Base-by-base conservation (phyloP, 2,113 vertebrate species). In the Hepsetus odoe region DNA sequence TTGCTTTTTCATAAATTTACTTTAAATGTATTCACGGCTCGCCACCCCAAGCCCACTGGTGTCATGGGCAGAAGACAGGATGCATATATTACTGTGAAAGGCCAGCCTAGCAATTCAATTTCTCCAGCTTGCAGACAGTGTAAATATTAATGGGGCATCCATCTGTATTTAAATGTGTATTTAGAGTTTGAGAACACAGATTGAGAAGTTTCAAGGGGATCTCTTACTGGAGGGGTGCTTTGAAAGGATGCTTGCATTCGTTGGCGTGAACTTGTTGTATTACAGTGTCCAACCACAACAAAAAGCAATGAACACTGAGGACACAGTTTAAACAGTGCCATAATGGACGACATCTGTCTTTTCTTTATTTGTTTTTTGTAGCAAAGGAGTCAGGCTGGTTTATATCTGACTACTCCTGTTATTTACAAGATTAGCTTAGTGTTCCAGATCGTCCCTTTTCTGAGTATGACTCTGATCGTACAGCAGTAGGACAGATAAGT, bases 61-160 rank as follows among this genome's bases (percentile, higher is more conserved):
- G 75, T 88, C 86, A 85, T 78, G 88, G 88, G 86, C 86, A 89
- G 80, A 75, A 89, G 79, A 72, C 82, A 68, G 75, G 81, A 86
- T 77, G 88, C 89, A 92, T 91, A 86, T 28, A 85, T 91, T 86
- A 89, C 74, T 75, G 80, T 86, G 85, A 90, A 90, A 87, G 85
- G 77, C 80, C 83, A 11, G 74, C 61, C 79, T 78, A 70, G 72
- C 86, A 90, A 89, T 90, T 85, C 83, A 86, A 85, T 91, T 86
- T 85, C 87, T 85, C 68, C 30, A 66, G 51, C 46, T 49, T 86
- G 28, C 79, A 85, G 80, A 80, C 74, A 83, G 81, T 85, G 88
- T 89, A 87, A 88, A 92, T 91, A 90, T 90, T 89, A 90, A 91
- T 90, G 87, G 80, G 84, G 72, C 78, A 67, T 78, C 64, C 72